Evolutionary conservation across 1,140 invertebrate genomes (phyloP).

Genomic region (Rhagoletis zephyria): DNA sequence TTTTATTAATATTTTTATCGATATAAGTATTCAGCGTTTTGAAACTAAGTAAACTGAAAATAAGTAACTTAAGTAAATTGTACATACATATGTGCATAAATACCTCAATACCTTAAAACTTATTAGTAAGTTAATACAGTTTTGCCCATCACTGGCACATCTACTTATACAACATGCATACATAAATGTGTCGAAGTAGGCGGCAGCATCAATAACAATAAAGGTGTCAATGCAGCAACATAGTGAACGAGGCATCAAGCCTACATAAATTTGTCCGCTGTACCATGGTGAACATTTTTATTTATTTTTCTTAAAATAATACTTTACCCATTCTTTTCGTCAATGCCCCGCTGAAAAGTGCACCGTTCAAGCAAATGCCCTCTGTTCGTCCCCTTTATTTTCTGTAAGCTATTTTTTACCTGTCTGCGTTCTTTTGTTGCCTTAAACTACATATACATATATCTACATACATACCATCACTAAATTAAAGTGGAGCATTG

Average conservation of each 20-base stretch:
- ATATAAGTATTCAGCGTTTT: too few relatives aligned
- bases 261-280: not conserved
- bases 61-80: too few relatives aligned
- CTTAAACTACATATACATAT: not conserved
- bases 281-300: not conserved
- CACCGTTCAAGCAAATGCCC: not conserved
- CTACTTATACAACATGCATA: too few relatives aligned
- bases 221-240: not conserved
- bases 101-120: too few relatives aligned
- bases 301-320: not conserved
- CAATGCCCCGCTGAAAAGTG: not conserved
- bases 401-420: not conserved
- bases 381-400: not conserved
- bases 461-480: not conserved
- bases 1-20: too few relatives aligned
- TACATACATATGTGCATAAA: too few relatives aligned
- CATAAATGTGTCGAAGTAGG: too few relatives aligned
- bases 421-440: not conserved
- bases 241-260: not conserved
- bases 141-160: too few relatives aligned
- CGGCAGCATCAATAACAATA: too few relatives aligned
- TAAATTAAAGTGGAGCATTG: constrained; percentile 34
- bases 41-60: too few relatives aligned
- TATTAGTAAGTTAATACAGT: too few relatives aligned
- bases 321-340: not conserved